phyloP scores from a whole-genome alignment of 1,140 invertebrate species.

The Tribolium castaneum region DNA sequence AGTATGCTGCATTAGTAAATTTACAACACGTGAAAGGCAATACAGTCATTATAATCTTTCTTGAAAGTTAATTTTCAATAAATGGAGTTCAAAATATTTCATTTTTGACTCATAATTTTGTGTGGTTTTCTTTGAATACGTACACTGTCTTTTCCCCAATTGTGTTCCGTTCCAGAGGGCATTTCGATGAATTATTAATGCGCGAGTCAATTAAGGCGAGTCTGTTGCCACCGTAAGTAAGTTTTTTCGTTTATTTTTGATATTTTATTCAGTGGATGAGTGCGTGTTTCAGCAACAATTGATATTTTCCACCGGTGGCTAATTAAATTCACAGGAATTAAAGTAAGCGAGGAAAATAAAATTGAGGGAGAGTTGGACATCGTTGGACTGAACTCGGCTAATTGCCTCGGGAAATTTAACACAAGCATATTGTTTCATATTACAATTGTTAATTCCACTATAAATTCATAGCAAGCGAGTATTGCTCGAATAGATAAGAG shows the following conservation, averaged over 20 bases:
- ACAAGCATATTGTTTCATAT: constrained; percentile 19
- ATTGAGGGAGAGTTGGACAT: neutral
- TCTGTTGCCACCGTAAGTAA: constrained; percentile 22
- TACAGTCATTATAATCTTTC: too few relatives aligned
- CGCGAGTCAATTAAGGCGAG: constrained; percentile 21
- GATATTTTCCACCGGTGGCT: constrained; percentile 17
- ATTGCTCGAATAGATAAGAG: constrained; percentile 21
- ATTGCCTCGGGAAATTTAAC: constrained; percentile 30
- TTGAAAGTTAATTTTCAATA: too few relatives aligned
- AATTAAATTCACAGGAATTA: constrained; percentile 33
- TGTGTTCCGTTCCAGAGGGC: too few relatives aligned
- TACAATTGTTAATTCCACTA: constrained; percentile 34
- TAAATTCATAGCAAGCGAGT: constrained; percentile 10
- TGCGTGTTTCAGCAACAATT: neutral
- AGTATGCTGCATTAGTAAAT: too few relatives aligned
- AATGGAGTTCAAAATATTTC: too few relatives aligned
- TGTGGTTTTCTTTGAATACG: too few relatives aligned
- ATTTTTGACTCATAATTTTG: too few relatives aligned
- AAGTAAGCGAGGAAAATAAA: constrained; percentile 13
- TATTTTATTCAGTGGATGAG: constrained; percentile 23
- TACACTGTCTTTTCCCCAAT: too few relatives aligned
- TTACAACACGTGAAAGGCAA: too few relatives aligned
- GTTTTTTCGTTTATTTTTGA: constrained; percentile 9
- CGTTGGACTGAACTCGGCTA: neutral
- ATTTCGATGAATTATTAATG: constrained; percentile 16